Evolutionary conservation across 2,888 invertebrate species (phyloP).

Genomic region (Myathropa florea): DNA sequence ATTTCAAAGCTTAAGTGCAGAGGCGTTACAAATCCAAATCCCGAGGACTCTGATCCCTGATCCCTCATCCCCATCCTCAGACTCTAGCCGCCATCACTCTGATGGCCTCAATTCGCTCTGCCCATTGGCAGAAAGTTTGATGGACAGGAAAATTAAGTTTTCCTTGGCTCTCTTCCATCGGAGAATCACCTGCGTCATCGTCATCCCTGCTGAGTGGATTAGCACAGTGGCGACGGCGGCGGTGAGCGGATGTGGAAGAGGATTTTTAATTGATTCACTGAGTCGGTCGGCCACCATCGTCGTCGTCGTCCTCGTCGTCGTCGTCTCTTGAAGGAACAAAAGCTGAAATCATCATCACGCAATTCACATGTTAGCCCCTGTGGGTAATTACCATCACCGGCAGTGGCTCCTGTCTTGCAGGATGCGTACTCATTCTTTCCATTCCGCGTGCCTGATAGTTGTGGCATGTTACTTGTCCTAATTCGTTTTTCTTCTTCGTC

Average conservation of each 20-base stretch:
- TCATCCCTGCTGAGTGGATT: slow-evolving; percentile 4
- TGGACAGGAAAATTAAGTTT: slow-evolving; percentile 39
- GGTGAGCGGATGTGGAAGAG: not conserved
- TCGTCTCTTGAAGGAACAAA: not conserved
- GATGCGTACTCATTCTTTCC: slow-evolving; percentile 13
- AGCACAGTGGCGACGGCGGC: not conserved
- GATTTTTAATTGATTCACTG: slow-evolving; percentile 47
- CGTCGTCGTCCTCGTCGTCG: not conserved
- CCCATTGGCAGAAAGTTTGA: slow-evolving; percentile 18
- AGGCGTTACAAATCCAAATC: slow-evolving; percentile 31
- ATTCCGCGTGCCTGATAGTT: not conserved
- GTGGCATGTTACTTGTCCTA: slow-evolving; percentile 9
- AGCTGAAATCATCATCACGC: slow-evolving; percentile 33
- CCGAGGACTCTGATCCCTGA: slow-evolving; percentile 17
- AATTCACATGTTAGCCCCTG: slow-evolving; percentile 51
- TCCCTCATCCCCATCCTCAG: not conserved
- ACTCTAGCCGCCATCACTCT: not conserved
- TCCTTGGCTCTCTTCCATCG: not conserved
- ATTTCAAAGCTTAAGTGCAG: slow-evolving; percentile 42
- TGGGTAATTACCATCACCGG: not conserved
- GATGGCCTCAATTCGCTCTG: not conserved
- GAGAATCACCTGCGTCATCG: not conserved
- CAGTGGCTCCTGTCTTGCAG: not conserved
- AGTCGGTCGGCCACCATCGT: not conserved
- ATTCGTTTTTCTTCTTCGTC: slow-evolving; percentile 16